Percentiles rank a stretch among this genome's conserved stretches.
Evolutionary conservation across 2,797 vertebrate genomes (phyloP).

Genomic region (Enteromius radiatus): DNA sequence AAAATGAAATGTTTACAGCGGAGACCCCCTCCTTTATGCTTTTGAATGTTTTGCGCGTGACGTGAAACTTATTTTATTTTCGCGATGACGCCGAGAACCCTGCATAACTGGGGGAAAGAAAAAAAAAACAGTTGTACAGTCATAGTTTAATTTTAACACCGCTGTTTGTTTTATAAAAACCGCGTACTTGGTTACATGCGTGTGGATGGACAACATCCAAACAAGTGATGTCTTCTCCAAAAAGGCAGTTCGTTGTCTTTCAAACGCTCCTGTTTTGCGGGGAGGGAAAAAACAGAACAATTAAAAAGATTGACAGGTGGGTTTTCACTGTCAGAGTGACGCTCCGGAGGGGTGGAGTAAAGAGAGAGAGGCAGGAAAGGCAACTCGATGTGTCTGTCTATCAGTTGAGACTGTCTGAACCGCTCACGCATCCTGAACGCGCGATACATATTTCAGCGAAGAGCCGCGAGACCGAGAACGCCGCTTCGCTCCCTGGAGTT

Average conservation of each 20-base stretch:
- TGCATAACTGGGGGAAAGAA: background rate
- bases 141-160: background rate
- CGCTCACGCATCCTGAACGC: conserved; percentile 89
- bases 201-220: conserved; percentile 20
- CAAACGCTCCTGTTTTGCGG: conserved; percentile 49
- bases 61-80: conserved; percentile 40
- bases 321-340: conserved; percentile 99
- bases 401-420: conserved; percentile 98
- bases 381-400: conserved; percentile 99
- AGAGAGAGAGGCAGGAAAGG: conserved; percentile 91
- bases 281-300: conserved; percentile 85
- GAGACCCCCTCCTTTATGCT: background rate
- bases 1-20: conserved; percentile 4
- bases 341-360: conserved; percentile 98
- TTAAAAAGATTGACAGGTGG: conserved; percentile 99
- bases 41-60: conserved; percentile 34
- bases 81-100: background rate
- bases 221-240: conserved; percentile 43
- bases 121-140: background rate
- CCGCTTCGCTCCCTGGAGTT: conserved; percentile 85
- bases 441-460: conserved; percentile 87
- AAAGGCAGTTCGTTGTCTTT: conserved; percentile 45
- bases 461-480: conserved; percentile 76
- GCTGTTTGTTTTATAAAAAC: background rate
- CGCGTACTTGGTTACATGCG: background rate